Evolutionary conservation across 2,113 vertebrate genomes (phyloP).

Genomic region (Gulo gulo): DNA sequence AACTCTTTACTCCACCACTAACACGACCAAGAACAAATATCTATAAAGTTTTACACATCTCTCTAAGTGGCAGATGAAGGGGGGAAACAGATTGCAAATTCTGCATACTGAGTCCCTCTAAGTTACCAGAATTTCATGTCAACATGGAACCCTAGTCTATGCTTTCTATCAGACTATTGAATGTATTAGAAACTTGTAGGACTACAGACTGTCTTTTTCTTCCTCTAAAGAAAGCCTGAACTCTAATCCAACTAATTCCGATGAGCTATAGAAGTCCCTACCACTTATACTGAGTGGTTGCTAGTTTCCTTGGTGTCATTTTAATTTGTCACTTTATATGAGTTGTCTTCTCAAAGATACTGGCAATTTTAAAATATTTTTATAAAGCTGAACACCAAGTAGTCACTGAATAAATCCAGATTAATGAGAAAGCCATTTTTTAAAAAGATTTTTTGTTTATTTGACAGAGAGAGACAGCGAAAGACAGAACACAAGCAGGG

Average conservation of each 20-base stretch:
- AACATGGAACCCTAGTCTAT: background rate
- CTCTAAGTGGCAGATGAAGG: background rate
- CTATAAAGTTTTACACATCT: background rate
- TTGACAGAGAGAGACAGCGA: no score
- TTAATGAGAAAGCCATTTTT: conserved; percentile 7
- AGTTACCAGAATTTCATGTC: background rate
- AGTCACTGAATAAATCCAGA: background rate
- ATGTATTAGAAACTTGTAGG: background rate
- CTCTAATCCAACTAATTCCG: background rate
- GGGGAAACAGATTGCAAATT: background rate
- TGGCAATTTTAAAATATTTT: background rate
- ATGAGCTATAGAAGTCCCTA: background rate
- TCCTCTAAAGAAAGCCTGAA: background rate
- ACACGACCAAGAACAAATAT: background rate
- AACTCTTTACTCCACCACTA: background rate
- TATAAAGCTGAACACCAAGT: background rate
- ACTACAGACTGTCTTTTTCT: background rate
- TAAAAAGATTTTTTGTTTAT: no score
- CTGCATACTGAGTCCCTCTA: background rate
- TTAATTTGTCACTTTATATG: background rate
- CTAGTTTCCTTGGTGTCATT: background rate
- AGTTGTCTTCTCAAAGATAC: background rate
- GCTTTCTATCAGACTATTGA: background rate
- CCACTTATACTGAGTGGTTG: background rate
- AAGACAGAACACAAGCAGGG: no score